These are phyloP conservation scores for Noctua comes DNA, from an alignment of 2,888 invertebrate genomes.

Conservation along the genomic window DNA sequence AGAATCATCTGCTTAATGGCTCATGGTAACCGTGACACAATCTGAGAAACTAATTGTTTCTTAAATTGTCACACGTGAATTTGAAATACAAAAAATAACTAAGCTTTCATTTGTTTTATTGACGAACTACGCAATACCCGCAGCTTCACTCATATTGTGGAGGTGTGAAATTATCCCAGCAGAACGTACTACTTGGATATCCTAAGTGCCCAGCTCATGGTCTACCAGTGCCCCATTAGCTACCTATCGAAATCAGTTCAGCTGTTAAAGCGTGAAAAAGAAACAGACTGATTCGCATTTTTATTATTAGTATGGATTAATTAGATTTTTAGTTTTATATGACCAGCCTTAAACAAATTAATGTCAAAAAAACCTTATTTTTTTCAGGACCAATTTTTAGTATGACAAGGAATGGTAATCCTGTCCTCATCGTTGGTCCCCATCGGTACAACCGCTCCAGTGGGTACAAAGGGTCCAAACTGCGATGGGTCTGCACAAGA, in stretches of 20 bases:
- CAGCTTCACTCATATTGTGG: too few relatives aligned
- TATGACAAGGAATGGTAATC: slow-evolving; percentile 51
- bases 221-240: not conserved
- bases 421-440: slow-evolving; percentile 47
- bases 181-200: not conserved
- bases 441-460: slow-evolving; percentile 54
- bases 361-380: not conserved
- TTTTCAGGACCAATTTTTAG: slow-evolving; percentile 53
- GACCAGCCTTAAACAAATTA: not conserved
- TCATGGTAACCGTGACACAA: too few relatives aligned
- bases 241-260: not conserved
- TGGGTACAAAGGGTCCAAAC: slow-evolving; percentile 24
- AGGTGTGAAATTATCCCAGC: too few relatives aligned
- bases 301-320: too few relatives aligned
- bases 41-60: too few relatives aligned
- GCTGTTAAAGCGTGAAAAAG: too few relatives aligned
- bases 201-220: not conserved
- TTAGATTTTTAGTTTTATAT: not conserved
- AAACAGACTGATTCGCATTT: not conserved
- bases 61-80: too few relatives aligned
- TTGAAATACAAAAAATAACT: too few relatives aligned
- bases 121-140: too few relatives aligned
- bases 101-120: too few relatives aligned
- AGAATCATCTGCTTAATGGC: too few relatives aligned
- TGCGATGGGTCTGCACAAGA: slow-evolving; percentile 52